Percentiles rank a stretch among this genome's conserved stretches.
Conservation (phyloP, 2,888 invertebrate species). For the Luperina testacea region DNA sequence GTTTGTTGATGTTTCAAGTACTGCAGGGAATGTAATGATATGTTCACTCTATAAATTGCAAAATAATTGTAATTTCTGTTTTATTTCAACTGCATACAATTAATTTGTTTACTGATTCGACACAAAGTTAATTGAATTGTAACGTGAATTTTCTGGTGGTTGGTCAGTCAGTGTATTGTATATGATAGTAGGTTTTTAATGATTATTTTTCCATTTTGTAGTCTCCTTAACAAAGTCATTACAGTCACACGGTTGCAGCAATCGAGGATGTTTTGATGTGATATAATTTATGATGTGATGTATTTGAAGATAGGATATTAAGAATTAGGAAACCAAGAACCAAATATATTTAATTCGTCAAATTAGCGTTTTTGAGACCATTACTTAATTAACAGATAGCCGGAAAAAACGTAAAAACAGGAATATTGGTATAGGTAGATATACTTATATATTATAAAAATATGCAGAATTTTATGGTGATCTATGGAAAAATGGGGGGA, state of each 20-base stretch:
- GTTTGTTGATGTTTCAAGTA: conserved; percentile 7
- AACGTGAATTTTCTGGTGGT: conserved; percentile 1
- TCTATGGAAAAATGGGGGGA: neutral
- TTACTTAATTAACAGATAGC: too few relatives aligned
- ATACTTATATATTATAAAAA: too few relatives aligned
- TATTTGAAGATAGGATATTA: neutral
- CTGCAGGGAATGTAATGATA: neutral
- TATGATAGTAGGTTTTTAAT: neutral
- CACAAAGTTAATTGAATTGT: conserved; percentile 16
- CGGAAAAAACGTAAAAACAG: too few relatives aligned
- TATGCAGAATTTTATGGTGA: neutral
- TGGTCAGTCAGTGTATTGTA: neutral
- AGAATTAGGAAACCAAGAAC: too few relatives aligned
- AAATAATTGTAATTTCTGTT: conserved; percentile 9
- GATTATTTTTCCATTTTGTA: neutral
- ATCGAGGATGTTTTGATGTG: neutral
- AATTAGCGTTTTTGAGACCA: too few relatives aligned
- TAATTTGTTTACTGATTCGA: conserved; percentile 7
- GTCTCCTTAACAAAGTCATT: neutral
- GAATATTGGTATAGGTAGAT: too few relatives aligned
- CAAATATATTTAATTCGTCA: too few relatives aligned
- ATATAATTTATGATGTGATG: neutral
- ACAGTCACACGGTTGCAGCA: neutral
- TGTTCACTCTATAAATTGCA: neutral
- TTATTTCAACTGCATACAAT: conserved; percentile 6